These are phyloP conservation scores for Myotis planiceps DNA, from an alignment of 2,797 vertebrate genomes.

Conservation along the genomic window DNA sequence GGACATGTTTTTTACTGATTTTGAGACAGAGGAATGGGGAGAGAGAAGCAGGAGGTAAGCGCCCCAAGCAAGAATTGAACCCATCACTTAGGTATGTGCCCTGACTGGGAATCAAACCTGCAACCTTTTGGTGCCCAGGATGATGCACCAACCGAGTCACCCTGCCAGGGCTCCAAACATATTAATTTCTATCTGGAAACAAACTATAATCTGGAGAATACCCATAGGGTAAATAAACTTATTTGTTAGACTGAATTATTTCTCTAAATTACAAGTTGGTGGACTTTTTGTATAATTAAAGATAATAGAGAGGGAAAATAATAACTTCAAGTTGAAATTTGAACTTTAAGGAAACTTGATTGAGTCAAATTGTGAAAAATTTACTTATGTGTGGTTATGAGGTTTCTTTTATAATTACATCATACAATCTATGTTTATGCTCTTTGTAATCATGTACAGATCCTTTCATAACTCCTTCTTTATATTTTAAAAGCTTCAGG, in stretches of 20 bases:
- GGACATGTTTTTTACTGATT: not conserved
- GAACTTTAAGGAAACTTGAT: not conserved
- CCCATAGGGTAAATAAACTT: not conserved
- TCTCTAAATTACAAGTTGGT: conserved; percentile 43
- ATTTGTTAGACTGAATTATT: not conserved
- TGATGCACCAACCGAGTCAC: not conserved
- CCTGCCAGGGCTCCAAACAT: not conserved
- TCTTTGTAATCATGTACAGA: not conserved
- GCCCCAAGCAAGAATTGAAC: not conserved
- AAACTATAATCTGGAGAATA: not conserved
- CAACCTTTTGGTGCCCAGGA: not conserved
- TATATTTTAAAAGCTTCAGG: not conserved
- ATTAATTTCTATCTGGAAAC: not conserved
- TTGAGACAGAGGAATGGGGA: not conserved
- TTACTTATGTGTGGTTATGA: not conserved
- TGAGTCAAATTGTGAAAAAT: conserved; percentile 12
- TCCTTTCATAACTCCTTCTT: not conserved
- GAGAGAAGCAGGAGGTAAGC: not conserved
- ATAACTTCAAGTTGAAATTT: conserved; percentile 36
- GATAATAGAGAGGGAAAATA: conserved; percentile 29
- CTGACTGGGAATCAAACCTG: not conserved
- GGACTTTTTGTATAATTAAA: conserved; percentile 40
- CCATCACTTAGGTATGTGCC: not conserved
- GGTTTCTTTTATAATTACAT: not conserved
- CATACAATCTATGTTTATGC: not conserved